Evolutionary conservation across 2,113 vertebrate genomes (phyloP).

Genomic region (Todiramphus saurophagus): DNA sequence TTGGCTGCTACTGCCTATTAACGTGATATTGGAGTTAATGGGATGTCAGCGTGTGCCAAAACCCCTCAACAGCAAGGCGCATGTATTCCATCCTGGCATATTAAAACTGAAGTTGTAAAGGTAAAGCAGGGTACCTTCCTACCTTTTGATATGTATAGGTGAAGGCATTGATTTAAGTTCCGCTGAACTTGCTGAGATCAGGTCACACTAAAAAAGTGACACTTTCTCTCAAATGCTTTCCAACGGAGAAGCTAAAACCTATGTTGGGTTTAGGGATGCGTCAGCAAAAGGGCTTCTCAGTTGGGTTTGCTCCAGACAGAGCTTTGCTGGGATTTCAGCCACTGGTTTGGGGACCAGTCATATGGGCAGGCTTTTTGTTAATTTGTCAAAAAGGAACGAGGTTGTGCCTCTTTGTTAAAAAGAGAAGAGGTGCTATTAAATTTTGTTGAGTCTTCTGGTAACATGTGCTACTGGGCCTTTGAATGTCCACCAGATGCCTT

Average conservation of each 20-base stretch:
- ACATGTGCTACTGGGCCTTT: neutral
- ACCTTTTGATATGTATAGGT: neutral
- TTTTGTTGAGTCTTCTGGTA: neutral
- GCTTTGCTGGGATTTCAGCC: neutral
- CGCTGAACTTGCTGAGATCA: neutral
- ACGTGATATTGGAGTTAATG: neutral
- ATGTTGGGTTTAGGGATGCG: neutral
- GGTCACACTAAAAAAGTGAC: neutral
- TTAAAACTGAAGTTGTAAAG: neutral
- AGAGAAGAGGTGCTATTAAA: neutral
- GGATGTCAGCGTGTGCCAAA: conserved; percentile 41
- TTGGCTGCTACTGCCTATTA: conserved; percentile 39
- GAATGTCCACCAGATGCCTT: neutral
- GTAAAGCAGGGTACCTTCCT: neutral
- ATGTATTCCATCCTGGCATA: neutral
- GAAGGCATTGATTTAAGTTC: neutral
- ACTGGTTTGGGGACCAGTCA: neutral
- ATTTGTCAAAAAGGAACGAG: neutral
- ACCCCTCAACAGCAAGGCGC: neutral
- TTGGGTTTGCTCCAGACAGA: neutral
- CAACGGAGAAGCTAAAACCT: neutral
- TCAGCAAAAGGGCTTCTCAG: neutral
- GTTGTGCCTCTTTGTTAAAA: neutral
- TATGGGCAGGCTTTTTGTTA: neutral
- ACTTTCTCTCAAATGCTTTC: neutral